A percentile compares a stretch with the other conserved stretches of the same genome.
Conservation (phyloP, 2,888 invertebrate species). For the Adelognathus sp. region DNA sequence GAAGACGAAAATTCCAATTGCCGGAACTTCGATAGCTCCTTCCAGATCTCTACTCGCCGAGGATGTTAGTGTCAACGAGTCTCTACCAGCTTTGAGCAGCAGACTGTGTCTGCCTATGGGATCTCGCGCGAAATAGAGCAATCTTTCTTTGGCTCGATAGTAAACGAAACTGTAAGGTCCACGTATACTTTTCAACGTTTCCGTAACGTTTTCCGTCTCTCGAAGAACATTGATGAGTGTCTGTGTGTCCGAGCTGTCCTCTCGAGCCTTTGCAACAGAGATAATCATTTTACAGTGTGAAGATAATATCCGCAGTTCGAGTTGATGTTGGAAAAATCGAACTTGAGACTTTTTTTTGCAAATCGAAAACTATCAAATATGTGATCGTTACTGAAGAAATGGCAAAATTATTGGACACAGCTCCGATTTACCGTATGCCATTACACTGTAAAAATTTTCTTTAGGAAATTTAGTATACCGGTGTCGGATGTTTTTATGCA, state of each 20-base stretch:
- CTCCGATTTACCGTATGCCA: too few species aligned
- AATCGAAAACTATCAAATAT: too few species aligned
- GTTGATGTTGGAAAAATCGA: too few species aligned
- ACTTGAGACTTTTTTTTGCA: too few species aligned
- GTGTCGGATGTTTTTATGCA: too few species aligned
- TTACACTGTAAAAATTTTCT: too few species aligned
- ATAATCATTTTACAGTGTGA: background rate
- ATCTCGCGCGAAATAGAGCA: slow-evolving; percentile 93
- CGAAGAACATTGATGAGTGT: slow-evolving; percentile 63
- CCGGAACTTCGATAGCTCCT: slow-evolving; percentile 84
- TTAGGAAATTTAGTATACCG: too few species aligned
- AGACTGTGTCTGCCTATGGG: slow-evolving; percentile 93
- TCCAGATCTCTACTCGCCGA: slow-evolving; percentile 80
- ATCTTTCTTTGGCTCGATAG: slow-evolving; percentile 84
- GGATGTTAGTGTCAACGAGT: slow-evolving; percentile 69
- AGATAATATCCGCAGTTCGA: too few species aligned
- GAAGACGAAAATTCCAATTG: slow-evolving; percentile 84
- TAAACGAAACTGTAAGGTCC: slow-evolving; percentile 95
- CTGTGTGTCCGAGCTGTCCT: slow-evolving; percentile 66
- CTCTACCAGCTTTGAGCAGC: slow-evolving; percentile 83
- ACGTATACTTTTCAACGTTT: slow-evolving; percentile 84
- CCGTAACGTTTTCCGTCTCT: slow-evolving; percentile 75
- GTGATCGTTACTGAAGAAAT: too few species aligned
- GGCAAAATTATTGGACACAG: too few species aligned
- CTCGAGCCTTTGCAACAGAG: slow-evolving; percentile 40